phyloP scores from a whole-genome alignment of 2,888 invertebrate genomes.

The Cataglyphis livida region DNA sequence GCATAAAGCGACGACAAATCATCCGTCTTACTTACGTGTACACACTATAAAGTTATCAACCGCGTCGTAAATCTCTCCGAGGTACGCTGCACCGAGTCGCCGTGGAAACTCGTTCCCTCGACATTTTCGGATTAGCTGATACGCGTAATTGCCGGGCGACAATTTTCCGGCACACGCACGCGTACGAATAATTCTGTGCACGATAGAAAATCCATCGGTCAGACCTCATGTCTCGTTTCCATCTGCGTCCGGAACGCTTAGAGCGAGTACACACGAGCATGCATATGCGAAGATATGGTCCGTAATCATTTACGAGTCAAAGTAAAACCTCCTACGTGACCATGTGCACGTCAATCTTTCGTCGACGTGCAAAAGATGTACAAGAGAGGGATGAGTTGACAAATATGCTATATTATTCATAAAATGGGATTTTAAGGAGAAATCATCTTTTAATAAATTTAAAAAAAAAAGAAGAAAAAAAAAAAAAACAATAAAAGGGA shows the following conservation, averaged over 20 bases:
- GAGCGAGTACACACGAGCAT: neutral
- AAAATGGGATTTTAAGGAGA: neutral
- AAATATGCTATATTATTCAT: neutral
- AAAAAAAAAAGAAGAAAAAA: neutral
- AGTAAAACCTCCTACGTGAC: neutral
- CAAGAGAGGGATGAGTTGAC: neutral
- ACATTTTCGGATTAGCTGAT: slow-evolving; percentile 38
- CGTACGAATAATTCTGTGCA: slow-evolving; percentile 43
- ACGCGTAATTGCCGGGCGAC: slow-evolving; percentile 24
- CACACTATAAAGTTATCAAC: neutral
- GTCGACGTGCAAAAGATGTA: neutral
- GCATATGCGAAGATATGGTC: neutral
- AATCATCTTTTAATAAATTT: neutral
- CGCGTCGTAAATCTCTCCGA: slow-evolving; percentile 21
- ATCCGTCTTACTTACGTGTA: slow-evolving; percentile 1
- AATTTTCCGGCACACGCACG: slow-evolving; percentile 35
- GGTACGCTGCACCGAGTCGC: neutral
- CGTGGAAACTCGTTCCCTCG: neutral
- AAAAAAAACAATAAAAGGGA: too few relatives aligned
- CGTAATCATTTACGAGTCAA: slow-evolving; percentile 17
- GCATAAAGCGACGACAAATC: slow-evolving; percentile 18
- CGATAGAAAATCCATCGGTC: slow-evolving; percentile 32
- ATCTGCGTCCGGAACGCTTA: neutral
- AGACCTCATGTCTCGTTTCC: slow-evolving; percentile 29
- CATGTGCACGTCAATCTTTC: neutral